phyloP scores from a whole-genome alignment of 1,140 invertebrate species.

The Drosophila hydei region DNA sequence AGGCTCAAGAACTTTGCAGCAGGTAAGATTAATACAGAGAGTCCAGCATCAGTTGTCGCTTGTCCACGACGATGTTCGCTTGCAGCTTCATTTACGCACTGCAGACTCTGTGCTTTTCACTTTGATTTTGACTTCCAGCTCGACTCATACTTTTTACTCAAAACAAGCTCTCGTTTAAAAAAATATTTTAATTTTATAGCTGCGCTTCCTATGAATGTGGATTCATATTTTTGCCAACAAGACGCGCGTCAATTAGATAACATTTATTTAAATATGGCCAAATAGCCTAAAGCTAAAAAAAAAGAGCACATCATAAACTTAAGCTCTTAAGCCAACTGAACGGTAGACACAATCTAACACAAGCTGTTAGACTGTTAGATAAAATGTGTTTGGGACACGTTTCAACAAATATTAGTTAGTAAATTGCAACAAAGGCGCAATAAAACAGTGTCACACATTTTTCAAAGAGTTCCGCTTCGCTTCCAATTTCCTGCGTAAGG shows the following conservation, averaged over 20 bases:
- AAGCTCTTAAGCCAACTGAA: conserved; percentile 7
- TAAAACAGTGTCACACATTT: background rate
- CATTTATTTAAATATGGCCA: background rate
- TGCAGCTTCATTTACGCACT: no score
- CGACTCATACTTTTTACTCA: no score
- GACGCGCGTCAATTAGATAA: conserved; percentile 38
- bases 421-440: background rate
- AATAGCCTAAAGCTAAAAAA: conserved; percentile 7
- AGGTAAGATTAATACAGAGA: no score
- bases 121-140: no score
- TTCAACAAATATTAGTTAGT: conserved; percentile 5
- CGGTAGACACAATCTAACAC: conserved; percentile 7
- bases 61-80: no score
- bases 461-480: background rate
- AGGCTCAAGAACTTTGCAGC: background rate
- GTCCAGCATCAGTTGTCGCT: no score
- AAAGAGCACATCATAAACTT: conserved; percentile 8
- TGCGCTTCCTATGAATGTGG: background rate
- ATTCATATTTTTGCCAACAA: background rate
- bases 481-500: background rate
- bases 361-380: background rate
- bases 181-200: no score
- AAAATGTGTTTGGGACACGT: conserved; percentile 12
- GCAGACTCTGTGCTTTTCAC: no score
- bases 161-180: no score